phyloP scores from a whole-genome alignment of 2,888 invertebrate genomes.

The Sphaerophoria rueppellii region DNA sequence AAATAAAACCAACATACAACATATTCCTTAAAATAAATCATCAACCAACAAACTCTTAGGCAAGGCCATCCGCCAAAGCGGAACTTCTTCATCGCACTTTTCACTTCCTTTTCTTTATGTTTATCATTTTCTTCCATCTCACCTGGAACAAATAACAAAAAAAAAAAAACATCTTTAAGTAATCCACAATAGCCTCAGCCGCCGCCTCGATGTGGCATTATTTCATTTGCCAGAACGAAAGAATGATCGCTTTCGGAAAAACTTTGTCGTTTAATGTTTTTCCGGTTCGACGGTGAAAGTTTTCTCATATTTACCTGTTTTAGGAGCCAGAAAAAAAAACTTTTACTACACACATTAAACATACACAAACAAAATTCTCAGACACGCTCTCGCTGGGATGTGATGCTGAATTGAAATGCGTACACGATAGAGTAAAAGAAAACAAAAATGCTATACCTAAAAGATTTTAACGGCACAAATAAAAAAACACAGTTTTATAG shows the following conservation, averaged over 20 bases:
- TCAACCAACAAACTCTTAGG: slow-evolving; percentile 44
- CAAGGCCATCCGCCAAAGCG: slow-evolving; percentile 40
- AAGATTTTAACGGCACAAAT: too few species aligned
- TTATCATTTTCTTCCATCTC: slow-evolving; percentile 10
- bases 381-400: neutral
- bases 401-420: too few species aligned
- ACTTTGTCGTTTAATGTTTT: slow-evolving; percentile 74
- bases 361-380: neutral
- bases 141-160: slow-evolving; percentile 1
- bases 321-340: slow-evolving; percentile 51
- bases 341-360: slow-evolving; percentile 40
- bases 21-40: slow-evolving; percentile 18
- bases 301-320: slow-evolving; percentile 71
- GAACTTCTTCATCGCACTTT: slow-evolving; percentile 58
- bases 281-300: slow-evolving; percentile 72
- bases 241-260: slow-evolving; percentile 72
- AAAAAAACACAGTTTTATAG: too few species aligned
- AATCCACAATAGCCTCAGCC: slow-evolving; percentile 57
- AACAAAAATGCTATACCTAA: too few species aligned
- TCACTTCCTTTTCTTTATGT: slow-evolving; percentile 27
- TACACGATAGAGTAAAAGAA: too few species aligned
- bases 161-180: slow-evolving; percentile 51
- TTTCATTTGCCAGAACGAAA: slow-evolving; percentile 72
- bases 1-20: neutral
- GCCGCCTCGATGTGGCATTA: slow-evolving; percentile 49